Evolutionary conservation across 2,113 vertebrate species (phyloP).

Genomic region (Tetrao urogallus): DNA sequence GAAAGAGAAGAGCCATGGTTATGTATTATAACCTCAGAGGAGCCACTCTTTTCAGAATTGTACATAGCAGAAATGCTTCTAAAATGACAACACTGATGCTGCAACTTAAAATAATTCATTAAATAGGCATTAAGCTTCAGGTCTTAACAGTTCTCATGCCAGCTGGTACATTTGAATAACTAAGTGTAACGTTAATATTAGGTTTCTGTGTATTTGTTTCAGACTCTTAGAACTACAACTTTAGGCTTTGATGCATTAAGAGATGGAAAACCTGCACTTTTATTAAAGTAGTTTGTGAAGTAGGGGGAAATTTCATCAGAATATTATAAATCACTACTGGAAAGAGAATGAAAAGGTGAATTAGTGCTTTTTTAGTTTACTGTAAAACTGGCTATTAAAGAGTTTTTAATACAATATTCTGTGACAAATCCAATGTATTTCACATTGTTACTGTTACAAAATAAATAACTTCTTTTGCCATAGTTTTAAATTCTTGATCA

Average conservation of each 20-base stretch:
- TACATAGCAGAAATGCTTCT: background rate
- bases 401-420: slow-evolving; percentile 52
- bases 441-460: slow-evolving; percentile 1
- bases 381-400: slow-evolving; percentile 51
- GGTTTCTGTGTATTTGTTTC: background rate
- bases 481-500: slow-evolving; percentile 33
- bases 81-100: background rate
- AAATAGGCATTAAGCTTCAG: background rate
- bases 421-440: slow-evolving; percentile 29
- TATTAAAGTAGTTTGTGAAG: background rate
- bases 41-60: background rate
- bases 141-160: background rate
- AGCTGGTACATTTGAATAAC: background rate
- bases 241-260: background rate
- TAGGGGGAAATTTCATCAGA: background rate
- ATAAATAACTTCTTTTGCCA: background rate
- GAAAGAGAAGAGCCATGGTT: background rate
- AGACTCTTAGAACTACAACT: background rate
- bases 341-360: slow-evolving; percentile 18
- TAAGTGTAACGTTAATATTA: accelerated
- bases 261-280: background rate
- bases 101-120: background rate
- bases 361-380: slow-evolving; percentile 19
- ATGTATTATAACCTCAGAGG: background rate
- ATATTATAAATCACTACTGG: background rate